phyloP scores from a whole-genome alignment of 1,140 invertebrate species.

The Drosophila jambulina region DNA sequence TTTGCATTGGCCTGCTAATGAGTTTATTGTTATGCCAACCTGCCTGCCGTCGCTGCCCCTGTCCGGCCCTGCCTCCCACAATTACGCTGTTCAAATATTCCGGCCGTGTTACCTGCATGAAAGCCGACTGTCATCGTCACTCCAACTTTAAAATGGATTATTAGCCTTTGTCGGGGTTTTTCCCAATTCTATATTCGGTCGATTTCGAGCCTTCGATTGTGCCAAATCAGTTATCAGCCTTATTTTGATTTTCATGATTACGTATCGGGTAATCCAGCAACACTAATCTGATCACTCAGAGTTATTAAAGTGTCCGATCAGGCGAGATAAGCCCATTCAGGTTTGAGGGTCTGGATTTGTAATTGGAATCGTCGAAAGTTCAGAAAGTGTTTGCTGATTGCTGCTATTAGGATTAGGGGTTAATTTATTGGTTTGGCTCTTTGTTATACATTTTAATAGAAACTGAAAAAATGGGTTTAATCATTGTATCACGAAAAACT shows the following conservation, averaged over 20 bases:
- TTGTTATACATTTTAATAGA: neutral
- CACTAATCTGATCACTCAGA: constrained; percentile 5
- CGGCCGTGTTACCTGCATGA: constrained; percentile 32
- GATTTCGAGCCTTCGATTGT: constrained; percentile 3
- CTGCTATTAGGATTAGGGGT: constrained; percentile 12
- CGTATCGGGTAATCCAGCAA: neutral
- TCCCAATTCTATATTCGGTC: constrained; percentile 16
- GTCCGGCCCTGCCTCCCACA: constrained; percentile 6
- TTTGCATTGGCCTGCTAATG: constrained; percentile 59
- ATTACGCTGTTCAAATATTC: constrained; percentile 54
- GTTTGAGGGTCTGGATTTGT: constrained; percentile 7
- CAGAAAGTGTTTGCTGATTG: constrained; percentile 10
- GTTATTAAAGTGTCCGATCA: constrained; percentile 39
- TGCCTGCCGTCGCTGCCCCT: neutral
- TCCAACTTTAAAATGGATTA: constrained; percentile 23
- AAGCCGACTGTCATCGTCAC: constrained; percentile 28
- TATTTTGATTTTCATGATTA: constrained; percentile 29
- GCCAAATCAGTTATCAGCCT: constrained; percentile 5
- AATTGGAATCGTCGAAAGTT: constrained; percentile 36
- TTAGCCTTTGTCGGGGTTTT: constrained; percentile 19
- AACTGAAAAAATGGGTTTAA: no score
- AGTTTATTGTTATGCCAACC: constrained; percentile 49
- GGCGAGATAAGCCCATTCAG: constrained; percentile 28
- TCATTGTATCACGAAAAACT: no score
- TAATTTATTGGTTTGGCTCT: neutral